A percentile compares a stretch with the other conserved stretches of the same genome.
Evolutionary conservation across 1,140 invertebrate species (phyloP).

Genomic region (Cotesia vestalis): DNA sequence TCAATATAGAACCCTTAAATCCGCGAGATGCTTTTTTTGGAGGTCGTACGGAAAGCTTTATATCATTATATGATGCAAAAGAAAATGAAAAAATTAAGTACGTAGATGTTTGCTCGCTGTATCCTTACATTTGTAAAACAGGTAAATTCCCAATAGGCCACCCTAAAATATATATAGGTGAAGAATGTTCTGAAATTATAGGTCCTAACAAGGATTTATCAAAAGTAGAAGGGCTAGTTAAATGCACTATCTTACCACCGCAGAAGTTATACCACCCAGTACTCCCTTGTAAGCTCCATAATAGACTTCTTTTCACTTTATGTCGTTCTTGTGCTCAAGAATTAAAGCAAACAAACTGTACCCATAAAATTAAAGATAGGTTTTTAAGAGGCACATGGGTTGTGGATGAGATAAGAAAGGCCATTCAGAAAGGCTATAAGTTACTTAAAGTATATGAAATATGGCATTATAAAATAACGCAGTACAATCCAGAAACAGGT

Average conservation of each 20-base stretch:
- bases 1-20: constrained; percentile 19
- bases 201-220: constrained; percentile 15
- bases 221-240: constrained; percentile 38
- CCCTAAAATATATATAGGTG: constrained; percentile 50
- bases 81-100: constrained; percentile 53
- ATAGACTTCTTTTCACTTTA: constrained; percentile 39
- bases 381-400: constrained; percentile 57
- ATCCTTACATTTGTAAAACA: constrained; percentile 47
- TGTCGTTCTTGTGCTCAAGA: constrained; percentile 41
- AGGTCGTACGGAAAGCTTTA: constrained; percentile 53
- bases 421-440: constrained; percentile 53
- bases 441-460: constrained; percentile 44
- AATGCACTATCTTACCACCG: constrained; percentile 43
- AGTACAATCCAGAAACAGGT: constrained; percentile 29
- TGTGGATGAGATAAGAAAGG: constrained; percentile 54
- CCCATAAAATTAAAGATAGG: constrained; percentile 46
- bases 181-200: constrained; percentile 37
- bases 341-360: constrained; percentile 33
- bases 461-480: constrained; percentile 39
- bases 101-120: constrained; percentile 52
- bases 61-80: constrained; percentile 43
- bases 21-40: constrained; percentile 51
- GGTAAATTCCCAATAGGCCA: constrained; percentile 53
- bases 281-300: constrained; percentile 30
- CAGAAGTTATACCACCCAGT: constrained; percentile 41